Evolutionary conservation across 2,113 vertebrate species (phyloP).

Genomic region (Corvus cornix): DNA sequence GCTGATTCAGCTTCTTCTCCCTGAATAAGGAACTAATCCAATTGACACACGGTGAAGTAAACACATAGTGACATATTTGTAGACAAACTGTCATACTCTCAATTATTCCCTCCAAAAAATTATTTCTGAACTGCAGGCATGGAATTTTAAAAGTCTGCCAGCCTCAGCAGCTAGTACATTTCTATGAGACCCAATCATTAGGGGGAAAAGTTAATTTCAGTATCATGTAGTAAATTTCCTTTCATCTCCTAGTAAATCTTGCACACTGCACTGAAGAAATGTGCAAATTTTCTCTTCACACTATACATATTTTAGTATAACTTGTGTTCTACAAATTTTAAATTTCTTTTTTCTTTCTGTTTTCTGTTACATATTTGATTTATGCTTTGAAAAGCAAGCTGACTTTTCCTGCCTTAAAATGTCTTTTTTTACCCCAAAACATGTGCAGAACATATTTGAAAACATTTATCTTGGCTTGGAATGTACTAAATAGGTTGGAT

Average conservation of each 20-base stretch:
- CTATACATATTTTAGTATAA: neutral
- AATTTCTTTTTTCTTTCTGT: neutral
- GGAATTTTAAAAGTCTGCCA: constrained; percentile 48
- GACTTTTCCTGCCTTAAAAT: neutral
- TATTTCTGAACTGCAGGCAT: constrained; percentile 64
- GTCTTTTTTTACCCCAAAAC: neutral
- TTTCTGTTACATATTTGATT: neutral
- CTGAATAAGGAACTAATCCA: constrained; percentile 65
- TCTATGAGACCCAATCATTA: constrained; percentile 35
- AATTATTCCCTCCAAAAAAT: constrained; percentile 71
- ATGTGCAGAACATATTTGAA: neutral
- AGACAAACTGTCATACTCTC: constrained; percentile 74
- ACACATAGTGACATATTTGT: constrained; percentile 77
- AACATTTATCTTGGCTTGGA: neutral
- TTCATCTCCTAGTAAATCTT: constrained; percentile 20
- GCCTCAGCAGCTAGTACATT: constrained; percentile 39
- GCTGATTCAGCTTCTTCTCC: constrained; percentile 56
- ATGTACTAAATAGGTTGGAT: neutral
- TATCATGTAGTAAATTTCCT: constrained; percentile 34
- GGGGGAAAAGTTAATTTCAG: constrained; percentile 58
- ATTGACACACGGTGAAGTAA: constrained; percentile 66
- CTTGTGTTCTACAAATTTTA: neutral
- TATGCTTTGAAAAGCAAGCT: neutral
- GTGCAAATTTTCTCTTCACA: neutral
- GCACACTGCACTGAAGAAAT: neutral